A percentile compares a stretch with the other conserved stretches of the same genome.
Evolutionary conservation across 2,888 invertebrate genomes (phyloP).

Genomic region (Agelastica alni): DNA sequence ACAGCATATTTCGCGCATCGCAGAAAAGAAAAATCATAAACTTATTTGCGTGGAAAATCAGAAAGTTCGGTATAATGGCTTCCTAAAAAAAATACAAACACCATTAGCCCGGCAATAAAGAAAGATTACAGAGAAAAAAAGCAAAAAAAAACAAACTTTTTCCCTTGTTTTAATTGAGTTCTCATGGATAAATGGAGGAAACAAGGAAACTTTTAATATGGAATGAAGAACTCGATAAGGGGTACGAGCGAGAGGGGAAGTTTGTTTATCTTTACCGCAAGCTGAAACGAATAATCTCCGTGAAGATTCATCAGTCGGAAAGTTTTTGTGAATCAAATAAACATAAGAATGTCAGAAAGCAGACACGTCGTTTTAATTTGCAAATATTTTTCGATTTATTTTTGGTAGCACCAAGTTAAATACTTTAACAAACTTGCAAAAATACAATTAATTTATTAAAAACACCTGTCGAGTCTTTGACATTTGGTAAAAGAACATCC

Average conservation of each 20-base stretch:
- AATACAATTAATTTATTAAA: too few relatives aligned
- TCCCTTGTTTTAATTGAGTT: constrained; percentile 10
- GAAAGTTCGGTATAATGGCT: too few relatives aligned
- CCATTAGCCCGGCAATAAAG: too few relatives aligned
- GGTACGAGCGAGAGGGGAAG: not conserved
- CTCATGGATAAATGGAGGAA: constrained; percentile 9
- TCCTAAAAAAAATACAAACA: too few relatives aligned
- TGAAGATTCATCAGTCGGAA: not conserved
- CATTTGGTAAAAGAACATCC: too few relatives aligned
- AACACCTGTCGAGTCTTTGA: too few relatives aligned
- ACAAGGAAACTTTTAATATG: constrained; percentile 13
- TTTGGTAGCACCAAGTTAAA: too few relatives aligned
- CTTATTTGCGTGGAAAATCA: too few relatives aligned
- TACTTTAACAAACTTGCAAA: too few relatives aligned
- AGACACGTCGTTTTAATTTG: not conserved
- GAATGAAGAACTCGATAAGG: constrained; percentile 5
- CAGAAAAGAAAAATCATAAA: too few relatives aligned
- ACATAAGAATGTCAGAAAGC: not conserved
- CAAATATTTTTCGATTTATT: too few relatives aligned
- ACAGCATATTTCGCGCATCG: too few relatives aligned
- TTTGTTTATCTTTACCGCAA: not conserved
- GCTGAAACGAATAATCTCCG: not conserved
- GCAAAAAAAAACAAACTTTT: constrained; percentile 1
- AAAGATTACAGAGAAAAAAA: constrained; percentile 9
- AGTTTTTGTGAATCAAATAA: not conserved